Percentiles rank a stretch among this genome's conserved stretches.
These are phyloP conservation scores for Eurois occulta DNA, from an alignment of 2,888 invertebrate species.

Conservation along the genomic window DNA sequence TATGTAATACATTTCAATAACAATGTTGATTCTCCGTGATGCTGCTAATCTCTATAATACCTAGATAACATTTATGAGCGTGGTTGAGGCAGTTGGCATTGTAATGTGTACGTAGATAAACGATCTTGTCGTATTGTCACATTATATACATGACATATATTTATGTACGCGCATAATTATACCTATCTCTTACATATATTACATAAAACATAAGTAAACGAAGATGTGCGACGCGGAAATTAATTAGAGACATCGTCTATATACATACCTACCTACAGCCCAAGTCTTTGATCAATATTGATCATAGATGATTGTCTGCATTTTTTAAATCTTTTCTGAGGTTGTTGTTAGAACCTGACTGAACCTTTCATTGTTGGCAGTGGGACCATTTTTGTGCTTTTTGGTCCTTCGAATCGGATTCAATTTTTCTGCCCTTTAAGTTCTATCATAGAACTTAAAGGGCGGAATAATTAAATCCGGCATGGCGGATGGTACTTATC, in stretches of 20 bases:
- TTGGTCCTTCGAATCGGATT: neutral
- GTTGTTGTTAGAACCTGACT: neutral
- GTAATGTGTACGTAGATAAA: slow-evolving; percentile 54
- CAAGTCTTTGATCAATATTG: slow-evolving; percentile 17
- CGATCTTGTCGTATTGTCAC: slow-evolving; percentile 38
- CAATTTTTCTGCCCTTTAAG: neutral
- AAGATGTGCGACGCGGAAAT: slow-evolving; percentile 6
- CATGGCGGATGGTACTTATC: too few species aligned
- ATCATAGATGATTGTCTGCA: neutral
- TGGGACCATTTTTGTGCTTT: neutral
- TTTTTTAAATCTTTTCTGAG: neutral
- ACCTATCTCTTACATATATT: slow-evolving; percentile 34
- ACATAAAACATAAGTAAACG: slow-evolving; percentile 25
- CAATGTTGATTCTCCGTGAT: slow-evolving; percentile 52
- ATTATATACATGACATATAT: slow-evolving; percentile 45
- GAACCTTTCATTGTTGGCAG: neutral
- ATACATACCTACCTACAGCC: neutral
- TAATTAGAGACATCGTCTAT: slow-evolving; percentile 14
- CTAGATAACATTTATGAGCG: slow-evolving; percentile 54
- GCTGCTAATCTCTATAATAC: slow-evolving; percentile 57
- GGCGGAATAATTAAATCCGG: too few species aligned
- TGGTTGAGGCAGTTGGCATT: slow-evolving; percentile 32
- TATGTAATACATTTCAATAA: slow-evolving; percentile 42
- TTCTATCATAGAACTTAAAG: too few species aligned
- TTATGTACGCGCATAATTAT: slow-evolving; percentile 20